These are phyloP conservation scores for Psix sp. DNA, from an alignment of 1,140 invertebrate species.

Conservation along the genomic window DNA sequence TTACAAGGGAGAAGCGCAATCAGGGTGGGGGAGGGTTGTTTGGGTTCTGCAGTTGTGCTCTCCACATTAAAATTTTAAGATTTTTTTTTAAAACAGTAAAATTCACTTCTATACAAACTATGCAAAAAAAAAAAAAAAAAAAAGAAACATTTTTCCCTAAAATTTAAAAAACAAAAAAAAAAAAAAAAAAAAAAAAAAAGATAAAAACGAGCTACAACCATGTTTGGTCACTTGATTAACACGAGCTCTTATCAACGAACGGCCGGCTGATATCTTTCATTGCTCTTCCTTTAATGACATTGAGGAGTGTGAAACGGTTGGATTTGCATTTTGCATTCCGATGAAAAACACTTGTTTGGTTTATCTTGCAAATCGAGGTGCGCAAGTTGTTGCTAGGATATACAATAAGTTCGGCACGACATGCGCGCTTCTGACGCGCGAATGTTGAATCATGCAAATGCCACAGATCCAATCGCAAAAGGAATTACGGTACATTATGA, in stretches of 20 bases:
- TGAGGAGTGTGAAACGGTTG: conserved; percentile 13
- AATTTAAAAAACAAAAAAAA: background rate
- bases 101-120: too few relatives aligned
- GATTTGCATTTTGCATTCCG: conserved; percentile 35
- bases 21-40: too few relatives aligned
- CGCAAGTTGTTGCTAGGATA: background rate
- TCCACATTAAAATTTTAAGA: too few relatives aligned
- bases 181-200: background rate
- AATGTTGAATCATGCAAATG: conserved; percentile 8
- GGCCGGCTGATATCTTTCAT: background rate
- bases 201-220: too few relatives aligned
- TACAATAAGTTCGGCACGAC: too few relatives aligned
- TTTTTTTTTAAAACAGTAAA: too few relatives aligned
- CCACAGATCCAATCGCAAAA: conserved; percentile 4
- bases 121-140: too few relatives aligned
- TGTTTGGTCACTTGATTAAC: background rate
- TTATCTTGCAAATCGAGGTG: background rate
- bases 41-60: too few relatives aligned
- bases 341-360: conserved; percentile 7
- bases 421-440: too few relatives aligned
- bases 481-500: conserved; percentile 13
- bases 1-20: too few relatives aligned
- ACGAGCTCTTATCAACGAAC: conserved; percentile 6
- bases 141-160: too few relatives aligned
- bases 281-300: conserved; percentile 15